Evolutionary conservation across 1,140 invertebrate species (phyloP).

Genomic region (Bombus pyrosoma): DNA sequence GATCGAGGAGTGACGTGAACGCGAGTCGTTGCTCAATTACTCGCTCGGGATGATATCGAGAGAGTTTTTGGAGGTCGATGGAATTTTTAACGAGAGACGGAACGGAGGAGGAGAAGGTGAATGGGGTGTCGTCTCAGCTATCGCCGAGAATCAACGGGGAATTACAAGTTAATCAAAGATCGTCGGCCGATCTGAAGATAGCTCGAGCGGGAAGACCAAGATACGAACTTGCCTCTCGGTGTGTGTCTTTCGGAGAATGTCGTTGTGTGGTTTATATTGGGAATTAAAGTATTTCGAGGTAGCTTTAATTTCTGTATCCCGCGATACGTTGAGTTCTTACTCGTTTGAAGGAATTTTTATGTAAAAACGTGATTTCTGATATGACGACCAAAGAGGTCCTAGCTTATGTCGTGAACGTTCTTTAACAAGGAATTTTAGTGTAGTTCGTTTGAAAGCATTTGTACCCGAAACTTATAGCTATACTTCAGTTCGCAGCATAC

Average conservation of each 20-base stretch:
- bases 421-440: too few species aligned
- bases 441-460: background rate
- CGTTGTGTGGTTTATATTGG: background rate
- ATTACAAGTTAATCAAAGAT: constrained; percentile 52
- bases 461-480: background rate
- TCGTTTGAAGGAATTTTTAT: too few species aligned
- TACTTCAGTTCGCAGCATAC: too few species aligned
- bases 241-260: too few species aligned
- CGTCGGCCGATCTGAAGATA: constrained; percentile 9
- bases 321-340: too few species aligned
- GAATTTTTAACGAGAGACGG: constrained; percentile 57
- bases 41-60: constrained; percentile 47
- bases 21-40: constrained; percentile 57
- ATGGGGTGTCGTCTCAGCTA: constrained; percentile 25
- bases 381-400: too few species aligned
- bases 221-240: background rate
- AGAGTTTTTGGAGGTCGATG: constrained; percentile 51
- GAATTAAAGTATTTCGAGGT: background rate
- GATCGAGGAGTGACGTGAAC: constrained; percentile 5
- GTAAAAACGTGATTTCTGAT: too few species aligned
- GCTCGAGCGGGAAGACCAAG: too few species aligned
- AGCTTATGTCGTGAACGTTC: background rate
- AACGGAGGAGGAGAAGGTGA: background rate
- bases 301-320: background rate
- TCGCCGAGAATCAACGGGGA: constrained; percentile 26